phyloP scores from a whole-genome alignment of 2,888 invertebrate genomes.

The Agrenia bidenticulata region DNA sequence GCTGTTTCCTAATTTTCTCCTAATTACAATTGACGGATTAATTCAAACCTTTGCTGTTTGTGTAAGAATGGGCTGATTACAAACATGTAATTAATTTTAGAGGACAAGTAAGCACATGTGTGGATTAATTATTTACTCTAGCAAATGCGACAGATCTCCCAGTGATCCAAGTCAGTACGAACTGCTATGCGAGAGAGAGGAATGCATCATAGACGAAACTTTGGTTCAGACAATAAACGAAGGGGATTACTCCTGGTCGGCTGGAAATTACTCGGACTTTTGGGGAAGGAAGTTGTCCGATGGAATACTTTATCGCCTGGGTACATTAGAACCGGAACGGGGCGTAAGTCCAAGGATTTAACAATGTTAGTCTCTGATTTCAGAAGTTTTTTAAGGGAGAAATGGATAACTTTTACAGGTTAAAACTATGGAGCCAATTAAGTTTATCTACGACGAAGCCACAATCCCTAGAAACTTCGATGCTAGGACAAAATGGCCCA shows the following conservation, averaged over 20 bases:
- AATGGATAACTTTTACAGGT: slow-evolving; percentile 38
- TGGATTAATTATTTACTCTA: slow-evolving; percentile 49
- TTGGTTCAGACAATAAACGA: slow-evolving; percentile 70
- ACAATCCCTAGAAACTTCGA: slow-evolving; percentile 73
- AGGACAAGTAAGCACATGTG: background rate
- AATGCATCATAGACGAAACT: slow-evolving; percentile 73
- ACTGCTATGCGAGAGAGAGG: slow-evolving; percentile 69
- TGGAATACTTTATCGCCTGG: slow-evolving; percentile 74
- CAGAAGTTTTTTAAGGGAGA: slow-evolving; percentile 5
- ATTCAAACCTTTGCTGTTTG: background rate
- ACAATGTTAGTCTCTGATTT: slow-evolving; percentile 6
- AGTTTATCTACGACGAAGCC: slow-evolving; percentile 62
- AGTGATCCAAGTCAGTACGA: slow-evolving; percentile 56
- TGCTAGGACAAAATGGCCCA: slow-evolving; percentile 72
- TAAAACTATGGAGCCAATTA: slow-evolving; percentile 53
- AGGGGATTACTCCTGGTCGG: slow-evolving; percentile 68
- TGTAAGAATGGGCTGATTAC: background rate
- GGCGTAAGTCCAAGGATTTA: slow-evolving; percentile 56
- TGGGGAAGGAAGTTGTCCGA: slow-evolving; percentile 79
- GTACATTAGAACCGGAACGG: slow-evolving; percentile 64
- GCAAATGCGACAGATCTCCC: slow-evolving; percentile 57
- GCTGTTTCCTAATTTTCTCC: background rate
- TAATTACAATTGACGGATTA: background rate
- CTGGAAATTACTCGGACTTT: slow-evolving; percentile 78
- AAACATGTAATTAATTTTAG: background rate